These are phyloP conservation scores for Chrysomela aeneicollis DNA, from an alignment of 2,888 invertebrate genomes.

Conservation along the genomic window DNA sequence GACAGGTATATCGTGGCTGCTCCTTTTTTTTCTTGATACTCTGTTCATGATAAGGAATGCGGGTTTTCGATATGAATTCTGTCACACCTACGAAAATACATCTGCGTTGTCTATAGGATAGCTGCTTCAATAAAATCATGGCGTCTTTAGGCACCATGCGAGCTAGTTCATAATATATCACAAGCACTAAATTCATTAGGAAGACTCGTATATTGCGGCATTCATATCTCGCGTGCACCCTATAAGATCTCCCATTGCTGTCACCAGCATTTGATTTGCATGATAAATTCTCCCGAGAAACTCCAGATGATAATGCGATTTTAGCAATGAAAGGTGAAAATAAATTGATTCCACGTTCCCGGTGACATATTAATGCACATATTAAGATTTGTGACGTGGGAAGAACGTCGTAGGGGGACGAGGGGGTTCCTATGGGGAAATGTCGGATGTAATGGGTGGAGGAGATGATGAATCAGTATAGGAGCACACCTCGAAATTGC, in stretches of 20 bases:
- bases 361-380: slow-evolving; percentile 63
- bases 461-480: slow-evolving; percentile 58
- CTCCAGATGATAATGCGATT: slow-evolving; percentile 60
- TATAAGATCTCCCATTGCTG: slow-evolving; percentile 47
- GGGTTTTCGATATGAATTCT: too few species aligned
- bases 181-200: slow-evolving; percentile 47
- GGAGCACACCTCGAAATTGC: slow-evolving; percentile 55
- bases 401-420: too few species aligned
- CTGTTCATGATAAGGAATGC: too few species aligned
- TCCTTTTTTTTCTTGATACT: too few species aligned
- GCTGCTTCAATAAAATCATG: too few species aligned
- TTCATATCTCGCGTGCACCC: slow-evolving; percentile 41
- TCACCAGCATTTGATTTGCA: slow-evolving; percentile 60
- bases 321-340: slow-evolving; percentile 60
- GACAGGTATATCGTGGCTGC: too few species aligned
- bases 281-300: slow-evolving; percentile 59
- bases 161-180: slow-evolving; percentile 28
- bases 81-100: too few species aligned
- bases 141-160: background rate
- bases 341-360: slow-evolving; percentile 62
- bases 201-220: slow-evolving; percentile 43
- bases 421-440: slow-evolving; percentile 44
- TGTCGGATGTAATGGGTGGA: slow-evolving; percentile 52
- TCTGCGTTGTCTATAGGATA: too few species aligned
- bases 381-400: slow-evolving; percentile 58